Base-by-base conservation (phyloP, 2,797 vertebrate genomes). In the Loris lydekkerianus region DNA sequence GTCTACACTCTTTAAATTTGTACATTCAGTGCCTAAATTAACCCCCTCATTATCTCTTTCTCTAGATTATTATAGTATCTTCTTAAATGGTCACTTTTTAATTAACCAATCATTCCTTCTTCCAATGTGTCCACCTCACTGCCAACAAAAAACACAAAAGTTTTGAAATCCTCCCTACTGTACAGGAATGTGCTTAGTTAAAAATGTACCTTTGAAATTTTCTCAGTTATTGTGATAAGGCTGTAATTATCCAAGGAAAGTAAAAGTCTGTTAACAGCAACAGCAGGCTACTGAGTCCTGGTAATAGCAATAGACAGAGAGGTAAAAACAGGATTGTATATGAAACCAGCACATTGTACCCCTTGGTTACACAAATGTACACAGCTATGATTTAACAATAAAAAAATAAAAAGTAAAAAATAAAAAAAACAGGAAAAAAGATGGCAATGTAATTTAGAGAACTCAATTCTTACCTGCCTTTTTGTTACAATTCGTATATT, bases 171-270 rank as follows among this genome's bases (percentile, higher is more conserved):
- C 17, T 90, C 15, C 14, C 37, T 49, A 70, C 2, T 70, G 1
- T 34, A 82, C 31, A 95, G 23, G 7, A 93, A 89, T 84, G 13
- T 40, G 9, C 2, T 95, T 93, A 87, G 46, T 43, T 91, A 6
- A n/a, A 83, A 77, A 65, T 7, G 2, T 67, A 87, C 25, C 34
- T 91, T 78, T 82, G 27, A 63, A 63, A 27, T 63, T 86, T 81
- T 91, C 18, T 37, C 17, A 93, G 34, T 63, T 78, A 82, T 88
- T 93, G 90, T 81, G 31, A 80, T 80, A 56, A 83, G 17, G 37
- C 14, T 94, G 4, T 65, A 97, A 93, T 93, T 94, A 95, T 88
- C 29, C 40, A 95, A 90, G 43, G 70, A 93, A 89, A 83, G 20
- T 65, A 69, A 43, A 77, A 96, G n/a, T 94, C 53, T 94, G 72